A percentile compares a stretch with the other conserved stretches of the same genome.
These are phyloP conservation scores for Himalopsyche tibetana DNA, from an alignment of 2,888 invertebrate species.

Conservation along the genomic window DNA sequence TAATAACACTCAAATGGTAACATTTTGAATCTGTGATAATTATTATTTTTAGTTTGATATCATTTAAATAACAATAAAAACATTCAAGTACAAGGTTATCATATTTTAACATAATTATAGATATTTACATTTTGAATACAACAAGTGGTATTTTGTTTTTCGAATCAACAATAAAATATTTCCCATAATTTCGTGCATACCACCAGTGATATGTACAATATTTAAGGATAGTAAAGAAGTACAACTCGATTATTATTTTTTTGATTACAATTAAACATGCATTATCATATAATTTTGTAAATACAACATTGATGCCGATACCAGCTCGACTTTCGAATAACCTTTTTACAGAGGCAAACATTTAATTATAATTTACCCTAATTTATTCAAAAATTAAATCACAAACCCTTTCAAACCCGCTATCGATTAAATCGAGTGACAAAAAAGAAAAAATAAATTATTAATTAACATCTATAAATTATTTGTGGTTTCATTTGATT, in stretches of 20 bases:
- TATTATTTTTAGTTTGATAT: constrained; percentile 50
- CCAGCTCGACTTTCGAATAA: constrained; percentile 60
- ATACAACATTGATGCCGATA: constrained; percentile 55
- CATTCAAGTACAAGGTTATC: constrained; percentile 40
- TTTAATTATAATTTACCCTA: constrained; percentile 24
- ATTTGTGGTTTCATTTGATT: constrained; percentile 4
- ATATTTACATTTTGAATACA: constrained; percentile 43
- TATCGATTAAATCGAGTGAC: not conserved
- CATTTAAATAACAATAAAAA: constrained; percentile 45
- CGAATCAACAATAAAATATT: not conserved
- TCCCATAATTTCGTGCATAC: constrained; percentile 29
- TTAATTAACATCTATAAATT: constrained; percentile 11
- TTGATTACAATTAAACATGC: constrained; percentile 38
- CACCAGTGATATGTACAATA: constrained; percentile 42
- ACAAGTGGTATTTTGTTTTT: constrained; percentile 37
- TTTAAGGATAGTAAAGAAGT: constrained; percentile 44
- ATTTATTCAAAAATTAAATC: constrained; percentile 45
- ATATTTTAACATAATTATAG: not conserved
- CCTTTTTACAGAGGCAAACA: constrained; percentile 44
- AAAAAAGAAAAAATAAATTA: constrained; percentile 30
- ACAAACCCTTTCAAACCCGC: constrained; percentile 47
- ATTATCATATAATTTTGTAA: constrained; percentile 50
- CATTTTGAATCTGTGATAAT: constrained; percentile 39
- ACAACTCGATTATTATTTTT: constrained; percentile 43
- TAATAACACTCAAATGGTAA: constrained; percentile 41